A percentile compares a stretch with the other conserved stretches of the same genome.
These are phyloP conservation scores for Camelus dromedarius DNA, from an alignment of 2,113 vertebrate genomes.

Conservation along the genomic window DNA sequence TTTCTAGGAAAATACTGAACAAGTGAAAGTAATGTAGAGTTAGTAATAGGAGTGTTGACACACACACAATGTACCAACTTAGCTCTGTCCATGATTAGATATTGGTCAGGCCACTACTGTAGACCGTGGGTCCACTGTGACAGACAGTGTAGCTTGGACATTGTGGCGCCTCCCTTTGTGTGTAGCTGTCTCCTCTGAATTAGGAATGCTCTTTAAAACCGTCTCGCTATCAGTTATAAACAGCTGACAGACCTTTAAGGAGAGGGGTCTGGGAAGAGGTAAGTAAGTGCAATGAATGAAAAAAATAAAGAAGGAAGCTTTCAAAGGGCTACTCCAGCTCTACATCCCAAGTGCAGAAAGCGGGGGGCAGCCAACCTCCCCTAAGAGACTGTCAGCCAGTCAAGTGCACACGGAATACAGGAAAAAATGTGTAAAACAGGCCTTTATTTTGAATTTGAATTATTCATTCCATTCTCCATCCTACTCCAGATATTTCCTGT, in stretches of 20 bases:
- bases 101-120: not conserved
- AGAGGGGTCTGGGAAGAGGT: not conserved
- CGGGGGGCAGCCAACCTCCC: too few species aligned
- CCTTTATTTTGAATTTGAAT: constrained; percentile 22
- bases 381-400: not conserved
- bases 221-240: not conserved
- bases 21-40: not conserved
- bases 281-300: not conserved
- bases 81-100: not conserved
- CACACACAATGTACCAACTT: not conserved
- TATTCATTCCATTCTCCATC: not conserved
- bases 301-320: not conserved
- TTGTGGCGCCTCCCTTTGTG: not conserved
- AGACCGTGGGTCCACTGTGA: not conserved
- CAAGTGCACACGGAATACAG: not conserved
- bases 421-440: not conserved
- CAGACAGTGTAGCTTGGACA: not conserved
- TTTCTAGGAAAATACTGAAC: not conserved
- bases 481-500: not conserved
- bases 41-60: not conserved
- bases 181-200: not conserved
- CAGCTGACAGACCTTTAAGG: not conserved
- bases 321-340: not conserved
- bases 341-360: not conserved
- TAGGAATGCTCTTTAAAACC: not conserved